These are phyloP conservation scores for Haemorhous mexicanus DNA, from an alignment of 2,113 vertebrate genomes.

Conservation along the genomic window DNA sequence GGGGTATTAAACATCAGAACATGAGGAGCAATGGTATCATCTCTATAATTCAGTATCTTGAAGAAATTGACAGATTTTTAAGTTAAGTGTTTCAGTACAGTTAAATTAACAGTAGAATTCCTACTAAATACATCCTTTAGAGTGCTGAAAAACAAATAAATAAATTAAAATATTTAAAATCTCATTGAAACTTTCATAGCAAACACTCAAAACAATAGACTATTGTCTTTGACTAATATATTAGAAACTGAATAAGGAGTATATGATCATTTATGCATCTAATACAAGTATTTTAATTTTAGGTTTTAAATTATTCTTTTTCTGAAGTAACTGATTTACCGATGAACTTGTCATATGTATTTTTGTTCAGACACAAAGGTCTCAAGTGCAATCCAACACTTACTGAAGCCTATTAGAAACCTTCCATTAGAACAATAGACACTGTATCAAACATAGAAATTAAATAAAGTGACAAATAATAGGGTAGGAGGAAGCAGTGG, in stretches of 20 bases:
- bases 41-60: background rate
- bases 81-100: background rate
- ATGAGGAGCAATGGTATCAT: background rate
- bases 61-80: background rate
- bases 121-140: background rate
- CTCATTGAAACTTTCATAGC: background rate
- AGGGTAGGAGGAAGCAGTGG: background rate
- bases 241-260: background rate
- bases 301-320: background rate
- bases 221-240: background rate
- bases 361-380: background rate
- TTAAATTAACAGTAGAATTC: background rate
- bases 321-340: background rate
- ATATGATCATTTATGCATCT: background rate
- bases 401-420: background rate
- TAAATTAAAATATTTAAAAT: background rate
- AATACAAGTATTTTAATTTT: background rate
- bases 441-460: background rate
- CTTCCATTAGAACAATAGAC: constrained; percentile 2
- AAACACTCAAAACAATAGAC: background rate
- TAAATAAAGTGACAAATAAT: constrained; percentile 43
- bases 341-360: background rate
- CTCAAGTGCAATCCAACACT: background rate
- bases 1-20: background rate
- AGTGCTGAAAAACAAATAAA: fast-evolving